These are phyloP conservation scores for Diarsia brunnea DNA, from an alignment of 2,888 invertebrate species.

Conservation along the genomic window DNA sequence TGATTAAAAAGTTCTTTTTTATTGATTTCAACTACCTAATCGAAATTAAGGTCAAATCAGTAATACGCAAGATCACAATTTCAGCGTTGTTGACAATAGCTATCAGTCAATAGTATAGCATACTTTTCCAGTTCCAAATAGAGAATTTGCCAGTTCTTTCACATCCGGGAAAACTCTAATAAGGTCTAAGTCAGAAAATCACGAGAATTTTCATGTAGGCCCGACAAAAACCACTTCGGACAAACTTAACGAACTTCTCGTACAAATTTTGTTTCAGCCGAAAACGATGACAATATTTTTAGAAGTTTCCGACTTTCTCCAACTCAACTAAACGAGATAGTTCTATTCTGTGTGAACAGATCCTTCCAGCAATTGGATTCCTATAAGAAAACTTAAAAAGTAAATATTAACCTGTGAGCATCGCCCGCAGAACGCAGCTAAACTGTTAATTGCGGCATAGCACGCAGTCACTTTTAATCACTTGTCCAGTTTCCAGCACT, in stretches of 20 bases:
- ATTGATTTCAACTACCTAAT: constrained; percentile 63
- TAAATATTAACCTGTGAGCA: constrained; percentile 89
- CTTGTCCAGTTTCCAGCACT: constrained; percentile 88
- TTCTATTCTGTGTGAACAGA: constrained; percentile 5
- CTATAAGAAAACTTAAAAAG: constrained; percentile 78
- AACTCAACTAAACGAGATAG: constrained; percentile 12
- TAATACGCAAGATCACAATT: constrained; percentile 38
- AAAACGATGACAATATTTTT: constrained; percentile 38
- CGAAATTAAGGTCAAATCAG: constrained; percentile 63
- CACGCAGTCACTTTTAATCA: constrained; percentile 89
- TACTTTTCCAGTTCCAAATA: constrained; percentile 13
- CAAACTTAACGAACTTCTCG: constrained; percentile 53
- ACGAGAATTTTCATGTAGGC: constrained; percentile 23
- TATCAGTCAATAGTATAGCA: too few relatives aligned
- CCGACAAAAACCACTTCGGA: constrained; percentile 36
- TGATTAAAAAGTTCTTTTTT: constrained; percentile 66
- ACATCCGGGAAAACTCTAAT: constrained; percentile 14
- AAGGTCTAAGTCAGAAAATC: constrained; percentile 2
- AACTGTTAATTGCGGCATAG: constrained; percentile 87
- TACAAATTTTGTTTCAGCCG: constrained; percentile 28
- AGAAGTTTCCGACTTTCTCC: constrained; percentile 45
- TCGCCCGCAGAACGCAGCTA: constrained; percentile 90
- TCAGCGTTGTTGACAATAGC: constrained; percentile 12
- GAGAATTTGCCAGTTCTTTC: constrained; percentile 13
- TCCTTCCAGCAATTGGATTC: constrained; percentile 71